Percentiles rank a stretch among this genome's conserved stretches.
These are phyloP conservation scores for Agrochola macilenta DNA, from an alignment of 2,888 invertebrate genomes.

Conservation along the genomic window DNA sequence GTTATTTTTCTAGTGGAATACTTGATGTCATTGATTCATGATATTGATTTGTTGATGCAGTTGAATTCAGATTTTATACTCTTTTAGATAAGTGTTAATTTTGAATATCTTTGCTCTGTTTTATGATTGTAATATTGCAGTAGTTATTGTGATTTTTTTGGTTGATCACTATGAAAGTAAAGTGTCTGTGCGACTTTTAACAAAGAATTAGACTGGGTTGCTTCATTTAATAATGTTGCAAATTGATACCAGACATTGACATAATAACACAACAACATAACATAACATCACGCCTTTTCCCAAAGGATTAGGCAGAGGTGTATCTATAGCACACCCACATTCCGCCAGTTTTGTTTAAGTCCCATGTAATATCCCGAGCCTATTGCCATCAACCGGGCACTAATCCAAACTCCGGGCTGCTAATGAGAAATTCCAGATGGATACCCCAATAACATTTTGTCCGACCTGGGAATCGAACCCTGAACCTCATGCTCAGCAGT, in stretches of 20 bases:
- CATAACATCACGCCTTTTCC: too few species aligned
- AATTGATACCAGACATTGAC: not conserved
- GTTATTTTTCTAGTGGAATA: conserved; percentile 43
- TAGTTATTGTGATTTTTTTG: not conserved
- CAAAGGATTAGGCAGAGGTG: too few species aligned
- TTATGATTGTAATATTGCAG: not conserved
- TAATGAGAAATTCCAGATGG: too few species aligned
- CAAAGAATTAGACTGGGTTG: not conserved
- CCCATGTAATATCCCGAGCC: too few species aligned
- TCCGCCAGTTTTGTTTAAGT: too few species aligned
- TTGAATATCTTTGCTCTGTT: not conserved
- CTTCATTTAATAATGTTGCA: not conserved
- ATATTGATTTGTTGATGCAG: conserved; percentile 11
- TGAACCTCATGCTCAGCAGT: too few species aligned
- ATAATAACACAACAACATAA: not conserved
- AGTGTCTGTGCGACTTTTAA: not conserved
- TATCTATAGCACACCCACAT: too few species aligned
- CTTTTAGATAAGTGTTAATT: not conserved
- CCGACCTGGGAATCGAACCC: too few species aligned
- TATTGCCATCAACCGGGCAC: too few species aligned
- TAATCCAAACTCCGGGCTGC: too few species aligned
- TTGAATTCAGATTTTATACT: not conserved
- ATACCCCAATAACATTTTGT: too few species aligned
- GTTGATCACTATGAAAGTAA: not conserved
- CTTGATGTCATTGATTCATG: conserved; percentile 8